phyloP scores from a whole-genome alignment of 2,797 vertebrate genomes.

The Ispidina lecontei region DNA sequence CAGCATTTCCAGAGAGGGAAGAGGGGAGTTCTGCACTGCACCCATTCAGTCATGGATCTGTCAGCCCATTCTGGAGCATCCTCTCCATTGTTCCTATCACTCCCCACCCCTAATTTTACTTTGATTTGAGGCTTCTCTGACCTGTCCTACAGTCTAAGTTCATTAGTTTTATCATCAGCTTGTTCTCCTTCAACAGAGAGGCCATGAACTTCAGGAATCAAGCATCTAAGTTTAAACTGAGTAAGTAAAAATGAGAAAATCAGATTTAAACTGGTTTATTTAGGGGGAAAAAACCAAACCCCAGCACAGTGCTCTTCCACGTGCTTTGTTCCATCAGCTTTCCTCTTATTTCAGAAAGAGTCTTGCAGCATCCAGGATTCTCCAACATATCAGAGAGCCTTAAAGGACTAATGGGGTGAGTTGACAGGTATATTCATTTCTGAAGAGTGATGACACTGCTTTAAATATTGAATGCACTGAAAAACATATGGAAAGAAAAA shows the following conservation, averaged over 20 bases:
- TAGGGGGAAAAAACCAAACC: neutral
- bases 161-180: neutral
- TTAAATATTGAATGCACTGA: slow-evolving; percentile 44
- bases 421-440: slow-evolving; percentile 15
- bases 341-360: neutral
- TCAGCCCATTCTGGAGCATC: neutral
- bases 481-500: slow-evolving; percentile 59
- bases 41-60: neutral
- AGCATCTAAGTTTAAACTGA: neutral
- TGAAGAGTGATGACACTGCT: slow-evolving; percentile 1
- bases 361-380: neutral
- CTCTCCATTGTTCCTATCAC: fast-evolving
- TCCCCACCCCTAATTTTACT: neutral
- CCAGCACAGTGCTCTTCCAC: fast-evolving
- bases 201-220: neutral
- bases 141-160: neutral
- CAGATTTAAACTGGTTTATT: neutral
- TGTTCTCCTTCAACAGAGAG: neutral
- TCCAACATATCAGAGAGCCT: neutral
- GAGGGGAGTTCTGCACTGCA: neutral
- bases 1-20: neutral
- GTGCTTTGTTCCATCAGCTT: neutral
- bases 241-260: neutral
- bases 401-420: neutral
- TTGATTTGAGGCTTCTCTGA: neutral